A percentile compares a stretch with the other conserved stretches of the same genome.
These are phyloP conservation scores for Brachionus calyciflorus DNA, from an alignment of 1,140 invertebrate species.

Conservation along the genomic window DNA sequence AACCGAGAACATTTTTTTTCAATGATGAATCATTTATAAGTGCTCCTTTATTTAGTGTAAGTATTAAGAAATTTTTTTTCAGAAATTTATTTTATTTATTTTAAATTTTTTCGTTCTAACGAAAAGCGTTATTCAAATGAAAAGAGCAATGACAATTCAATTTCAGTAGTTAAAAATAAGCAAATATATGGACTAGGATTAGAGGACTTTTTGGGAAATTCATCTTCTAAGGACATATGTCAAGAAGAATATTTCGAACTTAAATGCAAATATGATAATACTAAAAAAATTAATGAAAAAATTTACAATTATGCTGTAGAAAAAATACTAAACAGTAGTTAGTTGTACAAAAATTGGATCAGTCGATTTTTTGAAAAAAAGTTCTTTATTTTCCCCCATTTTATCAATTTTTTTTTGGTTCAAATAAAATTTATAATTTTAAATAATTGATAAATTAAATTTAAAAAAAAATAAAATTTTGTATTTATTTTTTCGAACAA, in stretches of 20 bases:
- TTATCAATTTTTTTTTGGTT: not conserved
- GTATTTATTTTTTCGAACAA: too few relatives aligned
- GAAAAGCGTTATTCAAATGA: slow-evolving; percentile 19
- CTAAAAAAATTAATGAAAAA: slow-evolving; percentile 37
- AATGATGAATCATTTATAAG: slow-evolving; percentile 4
- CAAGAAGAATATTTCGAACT: slow-evolving; percentile 34
- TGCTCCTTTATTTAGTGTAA: slow-evolving; percentile 4
- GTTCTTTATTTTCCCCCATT: not conserved
- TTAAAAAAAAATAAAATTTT: not conserved
- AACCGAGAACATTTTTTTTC: slow-evolving; percentile 30
- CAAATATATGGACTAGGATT: not conserved
- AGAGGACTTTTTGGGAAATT: slow-evolving; percentile 21
- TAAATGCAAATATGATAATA: slow-evolving; percentile 35
- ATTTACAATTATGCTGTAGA: slow-evolving; percentile 43
- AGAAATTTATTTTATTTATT: too few relatives aligned
- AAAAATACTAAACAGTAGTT: not conserved
- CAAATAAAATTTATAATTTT: too few relatives aligned
- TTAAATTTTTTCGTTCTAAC: not conserved
- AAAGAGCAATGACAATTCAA: not conserved
- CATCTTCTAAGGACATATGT: not conserved
- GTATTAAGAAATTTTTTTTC: not conserved
- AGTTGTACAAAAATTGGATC: too few relatives aligned
- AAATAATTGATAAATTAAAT: not conserved
- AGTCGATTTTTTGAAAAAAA: too few relatives aligned
- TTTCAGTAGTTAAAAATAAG: not conserved